A percentile compares a stretch with the other conserved stretches of the same genome.
Conservation (phyloP, 23 tunicate species). For the Oikopleura dioica region DNA sequence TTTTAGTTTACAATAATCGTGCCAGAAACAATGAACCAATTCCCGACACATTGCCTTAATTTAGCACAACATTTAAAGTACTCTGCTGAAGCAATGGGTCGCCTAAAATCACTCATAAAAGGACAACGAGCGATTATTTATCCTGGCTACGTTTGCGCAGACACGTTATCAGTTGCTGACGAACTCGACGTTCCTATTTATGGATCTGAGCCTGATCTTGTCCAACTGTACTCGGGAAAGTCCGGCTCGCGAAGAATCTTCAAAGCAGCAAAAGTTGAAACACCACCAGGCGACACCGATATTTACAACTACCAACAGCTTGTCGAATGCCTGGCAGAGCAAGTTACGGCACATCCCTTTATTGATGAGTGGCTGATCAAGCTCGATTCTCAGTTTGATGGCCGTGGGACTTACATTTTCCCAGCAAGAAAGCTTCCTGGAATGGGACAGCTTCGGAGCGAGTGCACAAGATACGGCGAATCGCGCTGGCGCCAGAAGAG, state of each 20-base stretch:
- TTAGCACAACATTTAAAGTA: constrained; percentile 33
- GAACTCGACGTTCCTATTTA: constrained; percentile 40
- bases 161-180: constrained; percentile 66
- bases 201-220: constrained; percentile 69
- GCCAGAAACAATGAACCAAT: constrained; percentile 53
- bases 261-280: constrained; percentile 38
- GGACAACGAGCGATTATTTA: constrained; percentile 48
- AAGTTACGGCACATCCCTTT: constrained; percentile 38
- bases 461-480: too few relatives aligned
- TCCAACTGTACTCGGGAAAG: constrained; percentile 76
- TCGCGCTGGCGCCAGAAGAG: too few relatives aligned
- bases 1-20: constrained; percentile 32
- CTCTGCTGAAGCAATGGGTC: constrained; percentile 39
- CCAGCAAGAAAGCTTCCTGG: too few relatives aligned
- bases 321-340: constrained; percentile 44
- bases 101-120: constrained; percentile 28
- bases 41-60: constrained; percentile 74
- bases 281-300: constrained; percentile 85
- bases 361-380: constrained; percentile 49
- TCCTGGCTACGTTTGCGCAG: constrained; percentile 40
- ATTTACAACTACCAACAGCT: constrained; percentile 63
- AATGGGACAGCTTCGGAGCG: too few relatives aligned
- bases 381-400: constrained; percentile 43
- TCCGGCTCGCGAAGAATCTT: constrained; percentile 59
- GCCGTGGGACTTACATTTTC: too few relatives aligned